Evolutionary conservation across 1,140 invertebrate genomes (phyloP), one percentile per base, ranked within the genome.

Genomic region (Oryzaephilus surinamensis): DNA sequence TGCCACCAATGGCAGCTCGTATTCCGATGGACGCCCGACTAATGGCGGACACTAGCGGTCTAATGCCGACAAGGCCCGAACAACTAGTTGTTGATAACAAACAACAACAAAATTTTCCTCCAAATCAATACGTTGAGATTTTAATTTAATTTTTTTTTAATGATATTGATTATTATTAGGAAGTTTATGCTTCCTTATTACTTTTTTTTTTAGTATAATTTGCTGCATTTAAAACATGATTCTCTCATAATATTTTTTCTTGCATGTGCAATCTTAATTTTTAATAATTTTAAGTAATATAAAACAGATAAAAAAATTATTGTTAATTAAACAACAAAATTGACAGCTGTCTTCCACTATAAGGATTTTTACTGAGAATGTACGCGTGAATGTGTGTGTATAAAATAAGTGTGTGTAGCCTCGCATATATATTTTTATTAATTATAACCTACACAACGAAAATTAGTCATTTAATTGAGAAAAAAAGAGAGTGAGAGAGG

Each of bases 81-180:
- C n/a, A n/a, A n/a, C n/a, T n/a, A n/a, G n/a, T n/a, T n/a, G n/a
- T n/a, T n/a, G n/a, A n/a, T n/a, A n/a, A n/a, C n/a, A n/a, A n/a
- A n/a, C n/a, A n/a, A n/a, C n/a, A n/a, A 30, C 45, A 37, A 32
- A 55, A 50, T 45, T 54, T 58, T 32, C 37, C 41, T 18, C 50
- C 38, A 7, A 58, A 52, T 47, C 54, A 57, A 32, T 58, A 58
- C 43, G 56, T 58, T 10, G 56, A 58, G 32, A 46, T 61, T n/a
- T 54, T 58, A 29, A 60, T 59, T 46, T 59, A 52, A 52, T 18
- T 10, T n/a, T n/a, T n/a, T n/a, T n/a, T n/a, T n/a, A n/a, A n/a
- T n/a, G n/a, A n/a, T n/a, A 24, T 24, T 24, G 23, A 24, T 24
- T 24, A 24, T 24, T 24, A n/a, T 4, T 4, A 24, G 4, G 4